These are phyloP conservation scores for Poeciliopsis turrubarensis DNA, from an alignment of 2,113 vertebrate genomes.

Conservation along the genomic window DNA sequence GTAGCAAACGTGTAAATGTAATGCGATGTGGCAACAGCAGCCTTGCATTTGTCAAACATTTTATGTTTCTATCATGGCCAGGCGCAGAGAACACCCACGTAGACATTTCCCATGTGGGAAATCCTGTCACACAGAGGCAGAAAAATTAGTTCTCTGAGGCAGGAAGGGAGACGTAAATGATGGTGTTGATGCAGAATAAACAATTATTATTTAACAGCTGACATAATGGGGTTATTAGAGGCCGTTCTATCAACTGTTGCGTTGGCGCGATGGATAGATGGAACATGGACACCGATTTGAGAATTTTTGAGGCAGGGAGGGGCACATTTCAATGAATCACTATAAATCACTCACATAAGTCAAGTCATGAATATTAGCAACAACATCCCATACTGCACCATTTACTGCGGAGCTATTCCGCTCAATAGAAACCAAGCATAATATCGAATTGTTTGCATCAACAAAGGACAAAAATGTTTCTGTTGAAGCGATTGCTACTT, in stretches of 20 bases:
- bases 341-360: conserved; percentile 7
- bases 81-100: conserved; percentile 24
- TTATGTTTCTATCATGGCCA: conserved; percentile 9
- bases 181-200: conserved; percentile 46
- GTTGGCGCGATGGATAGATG: not conserved
- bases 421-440: too few relatives aligned
- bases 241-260: conserved; percentile 4
- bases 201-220: conserved; percentile 42
- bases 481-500: not conserved
- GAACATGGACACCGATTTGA: too few relatives aligned
- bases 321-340: not conserved
- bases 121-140: conserved; percentile 49
- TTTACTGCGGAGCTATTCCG: not conserved
- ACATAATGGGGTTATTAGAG: conserved; percentile 38
- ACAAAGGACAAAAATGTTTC: not conserved
- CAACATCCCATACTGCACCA: not conserved
- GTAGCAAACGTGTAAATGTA: conserved; percentile 20
- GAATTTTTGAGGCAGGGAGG: not conserved
- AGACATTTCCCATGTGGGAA: conserved; percentile 43
- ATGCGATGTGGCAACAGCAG: conserved; percentile 20
- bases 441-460: too few relatives aligned
- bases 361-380: not conserved
- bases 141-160: conserved; percentile 39
- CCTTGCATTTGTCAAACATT: conserved; percentile 33
- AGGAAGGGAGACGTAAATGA: conserved; percentile 35